These are phyloP conservation scores for Drosophila nigromelanica DNA, from an alignment of 1,140 invertebrate genomes.

Conservation along the genomic window DNA sequence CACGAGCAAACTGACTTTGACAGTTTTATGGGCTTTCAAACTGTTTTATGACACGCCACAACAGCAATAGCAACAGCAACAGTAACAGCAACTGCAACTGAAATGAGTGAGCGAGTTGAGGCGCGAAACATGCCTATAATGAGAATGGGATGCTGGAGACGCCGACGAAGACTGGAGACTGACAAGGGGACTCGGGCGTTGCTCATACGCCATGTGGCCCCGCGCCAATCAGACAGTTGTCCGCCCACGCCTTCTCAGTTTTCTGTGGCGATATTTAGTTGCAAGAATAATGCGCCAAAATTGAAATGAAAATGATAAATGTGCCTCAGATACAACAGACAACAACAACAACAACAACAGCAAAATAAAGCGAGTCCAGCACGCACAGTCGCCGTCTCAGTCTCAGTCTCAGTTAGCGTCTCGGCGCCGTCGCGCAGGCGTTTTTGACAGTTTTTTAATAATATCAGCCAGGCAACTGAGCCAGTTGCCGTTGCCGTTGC, in stretches of 20 bases:
- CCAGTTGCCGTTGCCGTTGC: slow-evolving; percentile 18
- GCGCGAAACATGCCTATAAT: slow-evolving; percentile 72
- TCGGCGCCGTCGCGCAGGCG: slow-evolving; percentile 69
- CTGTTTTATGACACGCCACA: slow-evolving; percentile 75
- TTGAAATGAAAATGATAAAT: slow-evolving; percentile 82
- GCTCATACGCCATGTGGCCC: slow-evolving; percentile 77
- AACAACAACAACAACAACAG: slow-evolving; percentile 37
- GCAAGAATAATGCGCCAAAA: slow-evolving; percentile 76
- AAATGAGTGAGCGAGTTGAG: slow-evolving; percentile 31
- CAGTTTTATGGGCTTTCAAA: slow-evolving; percentile 82
- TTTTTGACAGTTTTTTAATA: slow-evolving; percentile 82
- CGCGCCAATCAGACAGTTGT: slow-evolving; percentile 79
- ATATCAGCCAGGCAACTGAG: slow-evolving; percentile 61
- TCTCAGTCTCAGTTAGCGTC: slow-evolving; percentile 49
- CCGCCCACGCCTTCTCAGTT: slow-evolving; percentile 56
- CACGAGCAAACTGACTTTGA: slow-evolving; percentile 65
- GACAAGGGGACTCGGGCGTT: slow-evolving; percentile 47
- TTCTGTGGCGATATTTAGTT: slow-evolving; percentile 58
- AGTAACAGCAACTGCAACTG: slow-evolving; percentile 12
- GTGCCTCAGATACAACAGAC: slow-evolving; percentile 69
- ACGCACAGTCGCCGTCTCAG: slow-evolving; percentile 35
- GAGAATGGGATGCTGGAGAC: slow-evolving; percentile 44
- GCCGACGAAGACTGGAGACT: slow-evolving; percentile 16
- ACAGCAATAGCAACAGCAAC: slow-evolving; percentile 26
- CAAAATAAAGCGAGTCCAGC: slow-evolving; percentile 35